A percentile compares a stretch with the other conserved stretches of the same genome.
Conservation (phyloP, 2,797 vertebrate genomes). For the Artibeus jamaicensis region DNA sequence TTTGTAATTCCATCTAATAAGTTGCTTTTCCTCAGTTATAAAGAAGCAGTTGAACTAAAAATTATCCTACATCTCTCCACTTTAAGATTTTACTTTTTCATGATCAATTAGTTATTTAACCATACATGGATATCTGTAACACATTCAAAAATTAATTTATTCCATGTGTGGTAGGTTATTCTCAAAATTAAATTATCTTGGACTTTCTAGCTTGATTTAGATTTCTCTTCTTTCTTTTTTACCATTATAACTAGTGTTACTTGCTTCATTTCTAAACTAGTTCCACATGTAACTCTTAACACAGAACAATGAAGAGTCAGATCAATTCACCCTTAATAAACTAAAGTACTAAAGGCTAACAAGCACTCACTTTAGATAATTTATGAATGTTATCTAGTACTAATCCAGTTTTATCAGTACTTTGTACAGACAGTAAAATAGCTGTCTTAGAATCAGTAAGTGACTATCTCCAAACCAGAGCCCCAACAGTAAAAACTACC, state of each 20-base stretch:
- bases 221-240: not conserved
- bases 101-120: not conserved
- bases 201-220: not conserved
- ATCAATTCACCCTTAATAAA: not conserved
- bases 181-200: slow-evolving; percentile 31
- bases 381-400: not conserved
- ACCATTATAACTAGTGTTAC: not conserved
- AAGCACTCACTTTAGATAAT: not conserved
- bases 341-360: not conserved
- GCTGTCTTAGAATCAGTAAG: not conserved
- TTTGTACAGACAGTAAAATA: not conserved
- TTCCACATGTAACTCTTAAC: not conserved
- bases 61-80: not conserved
- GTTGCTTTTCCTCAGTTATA: slow-evolving; percentile 26
- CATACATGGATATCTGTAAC: not conserved
- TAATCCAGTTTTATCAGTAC: not conserved
- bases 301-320: not conserved
- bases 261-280: slow-evolving; percentile 35
- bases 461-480: not conserved
- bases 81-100: slow-evolving; percentile 2
- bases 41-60: slow-evolving; percentile 39
- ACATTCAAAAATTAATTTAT: slow-evolving; percentile 18
- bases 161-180: not conserved
- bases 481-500: not conserved
- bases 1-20: not conserved